Percentiles rank a stretch among this genome's conserved stretches.
These are phyloP conservation scores for Mythimna impura DNA, from an alignment of 2,888 invertebrate genomes.

Conservation along the genomic window DNA sequence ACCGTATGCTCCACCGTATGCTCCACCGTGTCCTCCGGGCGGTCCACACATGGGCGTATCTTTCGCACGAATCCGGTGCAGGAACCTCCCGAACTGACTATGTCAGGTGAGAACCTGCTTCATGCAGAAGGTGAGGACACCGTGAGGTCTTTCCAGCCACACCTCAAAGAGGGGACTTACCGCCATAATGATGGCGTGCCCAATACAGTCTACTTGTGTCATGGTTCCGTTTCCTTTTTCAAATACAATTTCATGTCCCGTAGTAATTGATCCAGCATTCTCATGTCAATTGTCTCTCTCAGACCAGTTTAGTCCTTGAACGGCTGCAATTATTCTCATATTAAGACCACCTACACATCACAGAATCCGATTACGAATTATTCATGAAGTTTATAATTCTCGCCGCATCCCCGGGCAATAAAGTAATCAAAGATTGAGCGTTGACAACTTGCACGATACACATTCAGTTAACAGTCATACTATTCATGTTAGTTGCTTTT, in stretches of 20 bases:
- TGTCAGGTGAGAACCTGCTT: too few relatives aligned
- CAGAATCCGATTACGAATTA: slow-evolving; percentile 54
- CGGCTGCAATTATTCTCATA: slow-evolving; percentile 51
- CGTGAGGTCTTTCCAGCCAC: too few relatives aligned
- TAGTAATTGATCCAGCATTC: background rate
- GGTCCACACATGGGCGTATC: too few relatives aligned
- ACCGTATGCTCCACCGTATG: too few relatives aligned
- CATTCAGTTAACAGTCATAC: slow-evolving; percentile 76
- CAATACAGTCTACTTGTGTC: background rate
- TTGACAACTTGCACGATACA: slow-evolving; percentile 81
- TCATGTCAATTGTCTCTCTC: slow-evolving; percentile 32
- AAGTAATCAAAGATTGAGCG: slow-evolving; percentile 81
- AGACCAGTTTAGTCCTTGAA: slow-evolving; percentile 37
- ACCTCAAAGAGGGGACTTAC: too few relatives aligned
- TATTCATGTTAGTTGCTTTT: slow-evolving; percentile 82
- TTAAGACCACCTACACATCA: slow-evolving; percentile 58
- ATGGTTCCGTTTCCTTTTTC: background rate
- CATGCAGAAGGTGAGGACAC: too few relatives aligned
- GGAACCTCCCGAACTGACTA: too few relatives aligned
- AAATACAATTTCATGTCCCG: background rate
- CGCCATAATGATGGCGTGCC: too few relatives aligned
- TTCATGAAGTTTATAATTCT: slow-evolving; percentile 68
- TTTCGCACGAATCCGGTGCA: too few relatives aligned
- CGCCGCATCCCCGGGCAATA: slow-evolving; percentile 68
- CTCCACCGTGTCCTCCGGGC: too few relatives aligned